phyloP scores from a whole-genome alignment of 2,113 vertebrate species.

The Circaetus gallicus region DNA sequence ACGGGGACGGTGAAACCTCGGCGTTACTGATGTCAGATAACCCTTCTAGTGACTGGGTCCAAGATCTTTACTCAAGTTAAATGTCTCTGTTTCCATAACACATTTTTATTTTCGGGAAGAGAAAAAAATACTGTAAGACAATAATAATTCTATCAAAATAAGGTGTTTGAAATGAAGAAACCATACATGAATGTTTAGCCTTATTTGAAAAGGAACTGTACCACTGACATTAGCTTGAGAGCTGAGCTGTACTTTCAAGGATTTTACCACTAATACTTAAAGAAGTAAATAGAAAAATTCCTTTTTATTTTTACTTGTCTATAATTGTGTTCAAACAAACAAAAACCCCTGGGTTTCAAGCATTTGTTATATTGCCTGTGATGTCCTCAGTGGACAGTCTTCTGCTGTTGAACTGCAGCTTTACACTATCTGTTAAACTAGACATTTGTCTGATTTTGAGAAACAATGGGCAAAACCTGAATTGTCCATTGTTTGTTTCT shows the following conservation, averaged over 20 bases:
- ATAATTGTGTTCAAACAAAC: not conserved
- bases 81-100: not conserved
- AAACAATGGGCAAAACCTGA: not conserved
- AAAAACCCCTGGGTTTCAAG: not conserved
- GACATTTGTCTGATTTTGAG: not conserved
- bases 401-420: not conserved
- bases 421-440: not conserved
- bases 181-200: not conserved
- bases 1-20: accelerated
- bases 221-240: not conserved
- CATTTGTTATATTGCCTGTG: not conserved
- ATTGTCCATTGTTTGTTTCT: not conserved
- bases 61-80: not conserved
- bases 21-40: not conserved
- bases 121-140: not conserved
- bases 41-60: not conserved
- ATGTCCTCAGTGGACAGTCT: not conserved
- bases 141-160: not conserved
- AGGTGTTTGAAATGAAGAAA: not conserved
- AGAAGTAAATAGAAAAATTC: not conserved
- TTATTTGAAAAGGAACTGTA: not conserved
- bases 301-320: not conserved
- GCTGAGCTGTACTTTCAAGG: not conserved
- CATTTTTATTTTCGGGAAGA: not conserved
- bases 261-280: not conserved